phyloP scores from a whole-genome alignment of 2,888 invertebrate species.

The Sinelater perroti region DNA sequence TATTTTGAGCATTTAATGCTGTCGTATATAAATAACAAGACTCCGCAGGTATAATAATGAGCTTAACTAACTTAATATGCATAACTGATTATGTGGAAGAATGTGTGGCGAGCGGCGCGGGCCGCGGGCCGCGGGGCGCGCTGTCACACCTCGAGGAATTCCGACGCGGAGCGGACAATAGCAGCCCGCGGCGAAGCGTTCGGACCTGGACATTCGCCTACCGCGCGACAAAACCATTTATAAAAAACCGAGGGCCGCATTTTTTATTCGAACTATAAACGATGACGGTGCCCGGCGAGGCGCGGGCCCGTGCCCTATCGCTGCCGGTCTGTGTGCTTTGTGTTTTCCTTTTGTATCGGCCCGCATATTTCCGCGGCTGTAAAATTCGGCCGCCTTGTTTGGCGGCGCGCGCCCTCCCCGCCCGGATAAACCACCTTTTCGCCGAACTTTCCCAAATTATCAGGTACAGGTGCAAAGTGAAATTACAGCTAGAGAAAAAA shows the following conservation, averaged over 20 bases:
- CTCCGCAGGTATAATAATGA: conserved; percentile 60
- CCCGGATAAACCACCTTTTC: too few species aligned
- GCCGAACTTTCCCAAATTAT: too few species aligned
- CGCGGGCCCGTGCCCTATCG: conserved; percentile 28
- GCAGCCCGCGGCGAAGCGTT: conserved; percentile 47
- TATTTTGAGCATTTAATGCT: conserved; percentile 51
- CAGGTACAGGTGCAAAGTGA: too few species aligned
- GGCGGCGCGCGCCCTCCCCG: too few species aligned
- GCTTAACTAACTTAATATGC: conserved; percentile 61
- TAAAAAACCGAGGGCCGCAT: conserved; percentile 42
- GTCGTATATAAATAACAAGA: conserved; percentile 58
- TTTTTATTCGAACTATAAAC: conserved; percentile 39
- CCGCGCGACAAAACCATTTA: conserved; percentile 51
- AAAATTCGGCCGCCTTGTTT: conserved; percentile 12
- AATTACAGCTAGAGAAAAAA: too few species aligned
- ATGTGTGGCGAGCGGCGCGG: conserved; percentile 47
- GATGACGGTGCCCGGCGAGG: conserved; percentile 15
- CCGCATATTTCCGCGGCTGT: conserved; percentile 5
- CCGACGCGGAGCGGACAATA: conserved; percentile 48
- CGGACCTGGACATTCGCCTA: conserved; percentile 47
- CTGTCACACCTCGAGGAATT: conserved; percentile 50
- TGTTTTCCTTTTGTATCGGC: conserved; percentile 19
- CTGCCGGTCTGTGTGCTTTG: conserved; percentile 19
- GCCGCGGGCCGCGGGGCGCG: conserved; percentile 42
- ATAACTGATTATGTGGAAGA: conserved; percentile 59